Percentiles rank a stretch among this genome's conserved stretches.
These are phyloP conservation scores for Podilymbus podiceps DNA, from an alignment of 2,113 vertebrate species.

Conservation along the genomic window DNA sequence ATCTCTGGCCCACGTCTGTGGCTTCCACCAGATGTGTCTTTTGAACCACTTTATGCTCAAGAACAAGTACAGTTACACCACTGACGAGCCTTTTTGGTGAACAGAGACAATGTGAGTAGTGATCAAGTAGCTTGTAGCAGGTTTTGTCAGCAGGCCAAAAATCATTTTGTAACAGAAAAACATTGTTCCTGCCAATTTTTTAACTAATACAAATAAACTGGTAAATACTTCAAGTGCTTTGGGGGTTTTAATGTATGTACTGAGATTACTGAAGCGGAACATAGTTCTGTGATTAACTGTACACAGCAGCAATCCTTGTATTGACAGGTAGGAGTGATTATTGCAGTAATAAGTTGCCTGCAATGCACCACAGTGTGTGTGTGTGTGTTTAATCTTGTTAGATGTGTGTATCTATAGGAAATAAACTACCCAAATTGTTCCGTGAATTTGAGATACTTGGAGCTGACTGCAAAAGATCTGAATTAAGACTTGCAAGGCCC, in stretches of 20 bases:
- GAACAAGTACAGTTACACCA: neutral
- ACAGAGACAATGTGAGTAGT: neutral
- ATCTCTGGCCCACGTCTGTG: neutral
- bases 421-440: conserved; percentile 22
- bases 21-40: neutral
- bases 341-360: conserved; percentile 40
- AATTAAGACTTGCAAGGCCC: neutral
- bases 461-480: neutral
- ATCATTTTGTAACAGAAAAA: conserved; percentile 1
- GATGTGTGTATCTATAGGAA: neutral
- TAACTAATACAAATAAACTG: conserved; percentile 57
- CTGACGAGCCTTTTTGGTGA: neutral
- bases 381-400: neutral
- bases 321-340: conserved; percentile 32
- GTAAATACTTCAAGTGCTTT: conserved; percentile 8
- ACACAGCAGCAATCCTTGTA: neutral
- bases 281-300: conserved; percentile 13
- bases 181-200: neutral
- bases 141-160: neutral
- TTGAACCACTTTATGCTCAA: neutral
- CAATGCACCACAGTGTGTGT: conserved; percentile 25
- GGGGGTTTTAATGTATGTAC: neutral
- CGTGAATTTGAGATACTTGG: neutral
- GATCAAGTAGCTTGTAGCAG: neutral
- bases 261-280: conserved; percentile 15